A percentile compares a stretch with the other conserved stretches of the same genome.
phyloP scores from a whole-genome alignment of 2,797 vertebrate species.

The Uromys caudimaculatus region DNA sequence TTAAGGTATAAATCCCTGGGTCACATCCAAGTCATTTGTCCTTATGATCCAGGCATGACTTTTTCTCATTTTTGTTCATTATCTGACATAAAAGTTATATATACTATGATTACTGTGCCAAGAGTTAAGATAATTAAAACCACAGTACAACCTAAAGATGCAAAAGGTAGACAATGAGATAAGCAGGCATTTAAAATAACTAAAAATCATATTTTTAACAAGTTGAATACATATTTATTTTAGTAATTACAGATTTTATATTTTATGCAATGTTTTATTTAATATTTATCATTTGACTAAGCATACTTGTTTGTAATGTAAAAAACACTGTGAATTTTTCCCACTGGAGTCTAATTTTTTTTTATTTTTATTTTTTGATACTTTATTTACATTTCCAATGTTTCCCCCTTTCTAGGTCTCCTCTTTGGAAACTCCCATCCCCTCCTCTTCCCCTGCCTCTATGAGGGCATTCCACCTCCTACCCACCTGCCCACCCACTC shows the following conservation, averaged over 20 bases:
- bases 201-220: not conserved
- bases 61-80: not conserved
- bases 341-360: not conserved
- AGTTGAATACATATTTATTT: not conserved
- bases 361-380: no score
- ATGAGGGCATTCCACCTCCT: no score
- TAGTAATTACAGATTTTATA: not conserved
- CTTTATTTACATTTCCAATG: no score
- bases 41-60: not conserved
- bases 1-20: not conserved
- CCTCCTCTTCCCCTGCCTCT: no score
- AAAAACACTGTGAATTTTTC: not conserved
- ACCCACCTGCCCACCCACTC: no score
- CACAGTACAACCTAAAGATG: not conserved
- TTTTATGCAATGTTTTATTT: not conserved
- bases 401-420: no score
- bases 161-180: not conserved
- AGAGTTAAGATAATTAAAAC: not conserved
- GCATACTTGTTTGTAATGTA: not conserved
- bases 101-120: not conserved
- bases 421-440: no score
- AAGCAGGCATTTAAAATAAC: not conserved
- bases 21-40: not conserved
- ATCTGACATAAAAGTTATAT: not conserved
- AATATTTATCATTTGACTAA: not conserved